Conservation (phyloP, 2,888 invertebrate genomes). For the Drosophila histrio region DNA sequence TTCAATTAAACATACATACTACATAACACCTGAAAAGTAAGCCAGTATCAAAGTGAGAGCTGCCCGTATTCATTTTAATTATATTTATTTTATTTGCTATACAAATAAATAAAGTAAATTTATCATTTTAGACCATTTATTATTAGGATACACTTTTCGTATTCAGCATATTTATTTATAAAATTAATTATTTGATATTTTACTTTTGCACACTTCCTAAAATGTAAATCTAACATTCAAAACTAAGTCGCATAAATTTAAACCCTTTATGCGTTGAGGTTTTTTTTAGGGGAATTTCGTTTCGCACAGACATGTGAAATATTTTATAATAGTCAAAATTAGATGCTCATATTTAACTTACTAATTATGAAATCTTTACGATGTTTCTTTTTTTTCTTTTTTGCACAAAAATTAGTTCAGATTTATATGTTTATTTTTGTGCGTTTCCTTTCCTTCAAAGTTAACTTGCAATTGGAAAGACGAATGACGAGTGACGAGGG, state of each 20-base stretch:
- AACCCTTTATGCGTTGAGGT: conserved; percentile 17
- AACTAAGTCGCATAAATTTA: conserved; percentile 24
- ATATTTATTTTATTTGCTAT: neutral
- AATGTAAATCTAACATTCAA: conserved; percentile 24
- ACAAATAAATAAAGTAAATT: neutral
- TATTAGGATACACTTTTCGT: neutral
- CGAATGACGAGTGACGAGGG: neutral
- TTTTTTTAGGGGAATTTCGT: conserved; percentile 21
- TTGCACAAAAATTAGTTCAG: conserved; percentile 30
- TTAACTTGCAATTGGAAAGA: conserved; percentile 3
- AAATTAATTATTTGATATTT: conserved; percentile 1
- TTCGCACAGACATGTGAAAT: conserved; percentile 65
- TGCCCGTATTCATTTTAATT: neutral
- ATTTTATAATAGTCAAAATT: conserved; percentile 49
- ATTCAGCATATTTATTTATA: neutral
- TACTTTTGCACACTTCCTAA: conserved; percentile 22
- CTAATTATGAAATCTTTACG: conserved; percentile 55
- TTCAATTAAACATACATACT: conserved; percentile 10
- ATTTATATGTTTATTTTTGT: conserved; percentile 13
- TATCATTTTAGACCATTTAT: neutral
- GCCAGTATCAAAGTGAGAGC: neutral
- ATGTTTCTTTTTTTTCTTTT: conserved; percentile 29
- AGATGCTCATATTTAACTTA: conserved; percentile 55
- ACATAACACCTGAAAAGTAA: conserved; percentile 3
- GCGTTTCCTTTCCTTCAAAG: neutral